Evolutionary conservation across 2,888 invertebrate species (phyloP), one percentile per base, ranked within the genome.

Genomic region (Ophion slaviceki): DNA sequence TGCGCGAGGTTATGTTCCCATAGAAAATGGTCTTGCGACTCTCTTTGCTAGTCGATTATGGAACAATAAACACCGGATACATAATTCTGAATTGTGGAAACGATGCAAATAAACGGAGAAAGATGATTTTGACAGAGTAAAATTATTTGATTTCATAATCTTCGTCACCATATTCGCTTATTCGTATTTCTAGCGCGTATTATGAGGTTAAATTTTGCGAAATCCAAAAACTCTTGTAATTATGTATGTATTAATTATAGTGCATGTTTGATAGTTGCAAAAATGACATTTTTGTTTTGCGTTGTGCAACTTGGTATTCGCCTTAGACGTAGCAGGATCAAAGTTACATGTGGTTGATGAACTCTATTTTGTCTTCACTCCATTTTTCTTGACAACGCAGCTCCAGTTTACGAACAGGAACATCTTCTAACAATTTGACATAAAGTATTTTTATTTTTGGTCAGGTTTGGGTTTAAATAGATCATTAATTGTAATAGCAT

Each of bases 401-500:
- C 8, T 40, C 1, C 40, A 40, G 40, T 5, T 40, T 7, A 40
- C 0, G 8, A 40, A 40, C 7, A 40, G 7, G 7, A 32, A 40
- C 40, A 40, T 40, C 40, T 32, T 32, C 32, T 32, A 32, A 32
- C 32, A 32, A 32, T 32, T 32, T 32, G 28, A 14, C 2, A 14
- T 4, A 14, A 17, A 40, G 40, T 40, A 40, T 40, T 40, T 67
- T 36, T 45, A 40, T n/a, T 40, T 20, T 10, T 24, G 24, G 53
- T 0, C 6, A 7, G 28, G 6, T 36, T 67, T 67, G 3, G n/a
- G 17, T 61, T 45, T 2, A 45, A 70, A 68, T 59, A n/a, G 8
- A 75, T 47, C 28, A 62, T 28, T 4, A 20, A 36, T 72, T 45
- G 53, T 72, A 47, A 47, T 36, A 59, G 14, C 14, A 66, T 61